Conservation (phyloP, 2,113 vertebrate species). For the Phoxinus phoxinus region DNA sequence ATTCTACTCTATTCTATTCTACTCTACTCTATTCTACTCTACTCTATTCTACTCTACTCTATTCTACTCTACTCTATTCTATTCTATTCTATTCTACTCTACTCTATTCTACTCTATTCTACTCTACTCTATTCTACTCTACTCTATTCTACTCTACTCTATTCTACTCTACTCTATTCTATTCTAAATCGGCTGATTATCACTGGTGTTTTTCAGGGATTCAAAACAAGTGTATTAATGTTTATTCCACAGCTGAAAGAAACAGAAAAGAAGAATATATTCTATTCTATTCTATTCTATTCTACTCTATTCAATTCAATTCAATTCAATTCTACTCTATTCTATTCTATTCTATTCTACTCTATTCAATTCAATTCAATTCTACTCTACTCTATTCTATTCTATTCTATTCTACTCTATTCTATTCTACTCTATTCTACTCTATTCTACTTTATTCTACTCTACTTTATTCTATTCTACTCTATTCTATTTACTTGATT, state of each 20-base stretch:
- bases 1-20: neutral
- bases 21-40: neutral
- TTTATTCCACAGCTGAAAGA: conserved; percentile 35
- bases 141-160: too few relatives aligned
- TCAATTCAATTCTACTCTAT: neutral
- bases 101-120: neutral
- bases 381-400: too few relatives aligned
- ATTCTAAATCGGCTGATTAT: conserved; percentile 31
- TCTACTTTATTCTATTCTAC: too few relatives aligned
- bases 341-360: neutral
- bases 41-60: neutral
- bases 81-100: neutral
- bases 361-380: too few relatives aligned
- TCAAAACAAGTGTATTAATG: conserved; percentile 13
- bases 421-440: too few relatives aligned
- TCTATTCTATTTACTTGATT: too few relatives aligned
- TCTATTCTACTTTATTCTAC: too few relatives aligned
- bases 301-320: neutral
- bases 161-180: too few relatives aligned
- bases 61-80: neutral
- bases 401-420: too few relatives aligned
- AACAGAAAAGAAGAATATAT: neutral
- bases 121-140: neutral
- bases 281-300: neutral
- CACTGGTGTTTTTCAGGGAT: conserved; percentile 42